phyloP scores from a whole-genome alignment of 2,888 invertebrate species.

The Drosophila borborema region DNA sequence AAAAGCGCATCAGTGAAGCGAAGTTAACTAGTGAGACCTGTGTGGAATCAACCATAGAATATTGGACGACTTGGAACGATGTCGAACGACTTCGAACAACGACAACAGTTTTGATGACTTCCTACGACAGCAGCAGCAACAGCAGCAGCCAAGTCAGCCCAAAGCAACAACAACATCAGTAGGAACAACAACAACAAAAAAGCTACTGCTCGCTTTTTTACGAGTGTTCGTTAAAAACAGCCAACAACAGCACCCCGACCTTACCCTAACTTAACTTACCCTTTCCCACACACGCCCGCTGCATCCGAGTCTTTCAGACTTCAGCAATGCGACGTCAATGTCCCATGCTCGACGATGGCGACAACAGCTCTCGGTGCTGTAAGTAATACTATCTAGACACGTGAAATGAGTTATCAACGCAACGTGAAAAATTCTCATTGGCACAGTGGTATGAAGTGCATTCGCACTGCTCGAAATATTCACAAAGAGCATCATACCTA shows the following conservation, averaged over 20 bases:
- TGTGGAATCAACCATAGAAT: constrained; percentile 79
- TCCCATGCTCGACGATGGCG: constrained; percentile 31
- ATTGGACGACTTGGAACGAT: constrained; percentile 67
- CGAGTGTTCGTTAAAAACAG: constrained; percentile 62
- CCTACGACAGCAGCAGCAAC: constrained; percentile 37
- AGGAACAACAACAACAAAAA: constrained; percentile 31
- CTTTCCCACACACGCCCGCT: constrained; percentile 1
- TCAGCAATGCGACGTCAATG: constrained; percentile 29
- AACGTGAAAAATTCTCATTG: constrained; percentile 37
- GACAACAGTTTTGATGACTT: constrained; percentile 73
- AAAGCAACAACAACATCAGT: constrained; percentile 33
- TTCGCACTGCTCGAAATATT: not conserved
- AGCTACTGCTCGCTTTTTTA: constrained; percentile 64
- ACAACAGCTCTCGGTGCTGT: constrained; percentile 36
- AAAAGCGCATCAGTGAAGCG: constrained; percentile 82
- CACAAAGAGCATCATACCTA: not conserved
- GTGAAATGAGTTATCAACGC: constrained; percentile 78
- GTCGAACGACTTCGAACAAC: constrained; percentile 32
- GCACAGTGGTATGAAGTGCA: constrained; percentile 46
- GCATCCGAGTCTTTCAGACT: constrained; percentile 1
- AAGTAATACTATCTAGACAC: constrained; percentile 77
- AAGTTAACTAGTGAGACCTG: constrained; percentile 79
- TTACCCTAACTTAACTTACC: not conserved
- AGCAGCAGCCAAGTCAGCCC: constrained; percentile 13
- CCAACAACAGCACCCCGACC: constrained; percentile 3